phyloP scores from a whole-genome alignment of 2,888 invertebrate species.

The Morpho helenor region DNA sequence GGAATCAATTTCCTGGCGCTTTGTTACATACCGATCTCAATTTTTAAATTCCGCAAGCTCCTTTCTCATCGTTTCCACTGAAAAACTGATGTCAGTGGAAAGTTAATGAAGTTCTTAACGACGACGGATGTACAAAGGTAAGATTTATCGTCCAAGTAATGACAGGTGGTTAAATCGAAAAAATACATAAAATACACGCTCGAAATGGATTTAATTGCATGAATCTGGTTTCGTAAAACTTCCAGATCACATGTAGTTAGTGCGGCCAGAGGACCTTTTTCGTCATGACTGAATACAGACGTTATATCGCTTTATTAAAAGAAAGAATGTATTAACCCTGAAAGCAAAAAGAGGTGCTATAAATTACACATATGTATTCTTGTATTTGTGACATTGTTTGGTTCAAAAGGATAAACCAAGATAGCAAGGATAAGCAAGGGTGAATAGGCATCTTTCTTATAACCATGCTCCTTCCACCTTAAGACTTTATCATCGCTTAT shows the following conservation, averaged over 20 bases:
- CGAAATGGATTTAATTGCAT: constrained; percentile 37
- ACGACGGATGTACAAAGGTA: constrained; percentile 49
- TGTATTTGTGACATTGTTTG: too few species aligned
- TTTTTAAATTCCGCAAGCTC: constrained; percentile 52
- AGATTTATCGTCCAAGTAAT: constrained; percentile 71
- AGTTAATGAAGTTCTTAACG: constrained; percentile 72
- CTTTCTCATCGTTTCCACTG: constrained; percentile 52
- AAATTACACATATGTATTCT: too few species aligned
- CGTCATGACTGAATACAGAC: background rate
- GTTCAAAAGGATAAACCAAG: too few species aligned
- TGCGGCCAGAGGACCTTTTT: background rate
- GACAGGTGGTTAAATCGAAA: constrained; percentile 50
- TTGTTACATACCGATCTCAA: constrained; percentile 50
- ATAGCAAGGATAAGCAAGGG: too few species aligned
- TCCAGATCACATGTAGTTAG: constrained; percentile 2
- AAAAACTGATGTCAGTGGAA: constrained; percentile 51
- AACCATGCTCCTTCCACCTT: too few species aligned
- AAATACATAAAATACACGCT: constrained; percentile 38
- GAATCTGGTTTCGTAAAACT: constrained; percentile 25
- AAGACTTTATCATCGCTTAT: too few species aligned
- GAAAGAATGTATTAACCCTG: too few species aligned
- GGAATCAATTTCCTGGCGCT: constrained; percentile 51
- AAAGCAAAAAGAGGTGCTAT: too few species aligned
- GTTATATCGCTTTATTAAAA: too few species aligned
- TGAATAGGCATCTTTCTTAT: too few species aligned